Base-by-base conservation (phyloP, 1,140 invertebrate species). In the Daktulosphaira vitifoliae region DNA sequence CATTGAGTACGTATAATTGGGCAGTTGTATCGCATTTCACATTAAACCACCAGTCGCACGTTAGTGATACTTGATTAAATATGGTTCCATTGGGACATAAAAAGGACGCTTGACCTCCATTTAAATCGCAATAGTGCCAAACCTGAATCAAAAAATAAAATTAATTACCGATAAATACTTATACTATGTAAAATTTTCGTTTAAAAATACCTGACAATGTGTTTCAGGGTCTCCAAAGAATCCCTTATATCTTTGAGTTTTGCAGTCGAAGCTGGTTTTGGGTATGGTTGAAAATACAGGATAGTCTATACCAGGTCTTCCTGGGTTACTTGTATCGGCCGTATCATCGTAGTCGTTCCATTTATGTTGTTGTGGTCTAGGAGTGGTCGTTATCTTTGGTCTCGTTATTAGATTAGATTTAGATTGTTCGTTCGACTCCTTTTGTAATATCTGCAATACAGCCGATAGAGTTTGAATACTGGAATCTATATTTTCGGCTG, bases 1-100 rank as follows among this genome's bases (percentile, higher is more conserved):
- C 89, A 68, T 93, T 93, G 1, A 93, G 75, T 7, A 91, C 89
- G 72, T 92, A 93, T 0, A 90, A 78, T 72, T 90, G 88, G 1
- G 87, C 76, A 0, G 89, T 90, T 2, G 85, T 81, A 22, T 84
- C 81, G 73, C 90, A 93, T 68, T 87, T 71, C 5, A 72, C 71
- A 72, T 91, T 92, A 74, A 90, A 92, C 90, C 90, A 92, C 90
- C 90, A 92, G 73, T 92, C 89, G 69, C 90, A 93, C 0, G 89
- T 91, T 0, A 90, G 75, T 1, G 82, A 83, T 2, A 86, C 84
- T 79, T 94, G 91, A 72, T 86, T 91, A 76, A 93, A 94, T 70
- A 93, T 87, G 3, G 91, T 94, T 18, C 90, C 89, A 71, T 93
- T 93, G 7, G 90, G 90, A 72, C 90, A 94, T 2, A 93, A 76